Conservation (phyloP, 2,113 vertebrate genomes). For the Tor tambroides region DNA sequence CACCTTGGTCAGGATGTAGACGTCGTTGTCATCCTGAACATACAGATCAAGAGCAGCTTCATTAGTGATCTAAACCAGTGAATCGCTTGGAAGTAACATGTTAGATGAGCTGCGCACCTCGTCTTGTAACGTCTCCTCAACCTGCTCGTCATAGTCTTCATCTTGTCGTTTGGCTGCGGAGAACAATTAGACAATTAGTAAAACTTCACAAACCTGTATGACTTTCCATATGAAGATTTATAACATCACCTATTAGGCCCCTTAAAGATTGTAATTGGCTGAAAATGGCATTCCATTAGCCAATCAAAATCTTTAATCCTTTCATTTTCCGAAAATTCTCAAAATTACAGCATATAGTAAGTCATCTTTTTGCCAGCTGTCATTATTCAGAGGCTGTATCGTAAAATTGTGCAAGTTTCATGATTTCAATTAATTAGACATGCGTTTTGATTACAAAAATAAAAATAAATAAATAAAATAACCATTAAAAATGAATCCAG, state of each 20-base stretch:
- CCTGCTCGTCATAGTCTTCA: conserved; percentile 98
- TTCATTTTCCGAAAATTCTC: too few relatives aligned
- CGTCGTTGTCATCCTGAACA: conserved; percentile 92
- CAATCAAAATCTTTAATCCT: too few relatives aligned
- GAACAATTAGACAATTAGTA: conserved; percentile 38
- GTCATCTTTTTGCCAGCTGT: too few relatives aligned
- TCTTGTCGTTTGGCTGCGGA: conserved; percentile 94
- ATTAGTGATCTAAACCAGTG: background rate
- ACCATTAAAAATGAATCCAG: too few relatives aligned
- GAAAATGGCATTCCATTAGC: background rate
- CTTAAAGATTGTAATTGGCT: background rate
- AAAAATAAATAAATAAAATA: too few relatives aligned
- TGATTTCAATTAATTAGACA: too few relatives aligned
- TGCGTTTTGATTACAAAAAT: too few relatives aligned
- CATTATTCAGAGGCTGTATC: too few relatives aligned
- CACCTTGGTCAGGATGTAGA: conserved; percentile 99
- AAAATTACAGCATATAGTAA: too few relatives aligned
- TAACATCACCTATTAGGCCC: too few relatives aligned
- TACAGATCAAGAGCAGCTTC: background rate
- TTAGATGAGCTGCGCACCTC: conserved; percentile 77
- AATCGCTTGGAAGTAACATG: background rate
- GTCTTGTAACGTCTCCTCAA: conserved; percentile 95
- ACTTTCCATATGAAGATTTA: too few relatives aligned
- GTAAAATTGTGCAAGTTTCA: too few relatives aligned
- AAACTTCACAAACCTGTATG: background rate